Base-by-base conservation (phyloP, 2,113 vertebrate genomes). In the Connochaetes taurinus region DNA sequence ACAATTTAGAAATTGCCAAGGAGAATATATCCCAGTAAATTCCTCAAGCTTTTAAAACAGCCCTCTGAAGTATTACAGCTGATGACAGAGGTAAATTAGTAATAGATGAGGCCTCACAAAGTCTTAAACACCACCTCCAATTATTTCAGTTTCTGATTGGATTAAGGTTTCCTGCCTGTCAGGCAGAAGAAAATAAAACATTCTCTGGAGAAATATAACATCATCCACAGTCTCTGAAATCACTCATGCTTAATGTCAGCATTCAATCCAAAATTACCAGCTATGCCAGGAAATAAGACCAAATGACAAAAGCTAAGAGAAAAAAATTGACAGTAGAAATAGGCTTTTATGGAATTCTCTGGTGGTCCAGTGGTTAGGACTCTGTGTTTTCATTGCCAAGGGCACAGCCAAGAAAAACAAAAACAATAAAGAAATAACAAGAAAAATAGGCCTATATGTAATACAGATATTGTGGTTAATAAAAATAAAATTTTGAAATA, bases 91-190 rank as follows among this genome's bases (percentile, higher is more conserved):
- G 82, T 58, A 91, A 67, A 67, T 88, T 53, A 64, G 64, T 78
- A 57, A 85, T 58, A 97, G 58, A 85, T 60, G 4, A 31, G 31
- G 7, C 27, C 14, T 94, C 74, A 92, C 36, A 57, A 67, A 78
- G 13, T 58, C 89, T 97, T 93, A 94, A 95, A 91, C 96, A 67
- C 88, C 40, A 43, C 13, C 57, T 95, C 62, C 57, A 91, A n/a
- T 91, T 76, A 87, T 93, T 85, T 82, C 64, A 43, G 53, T 62
- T 47, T 96, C 60, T 78, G 33, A 81, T 25, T 97, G 64, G 40
- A 81, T 55, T 62, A 67, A 71, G 11, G 19, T 58, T 95, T 94
- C 90, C 82, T 93, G 53, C 31, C 19, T 84, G 11, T 93, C 36
- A 85, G 76, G 74, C 16, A 86, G 19, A 95, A 91, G 40, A 71